These are phyloP conservation scores for Spatulosminthurus flaviceps DNA, from an alignment of 2,888 invertebrate species.

Conservation along the genomic window DNA sequence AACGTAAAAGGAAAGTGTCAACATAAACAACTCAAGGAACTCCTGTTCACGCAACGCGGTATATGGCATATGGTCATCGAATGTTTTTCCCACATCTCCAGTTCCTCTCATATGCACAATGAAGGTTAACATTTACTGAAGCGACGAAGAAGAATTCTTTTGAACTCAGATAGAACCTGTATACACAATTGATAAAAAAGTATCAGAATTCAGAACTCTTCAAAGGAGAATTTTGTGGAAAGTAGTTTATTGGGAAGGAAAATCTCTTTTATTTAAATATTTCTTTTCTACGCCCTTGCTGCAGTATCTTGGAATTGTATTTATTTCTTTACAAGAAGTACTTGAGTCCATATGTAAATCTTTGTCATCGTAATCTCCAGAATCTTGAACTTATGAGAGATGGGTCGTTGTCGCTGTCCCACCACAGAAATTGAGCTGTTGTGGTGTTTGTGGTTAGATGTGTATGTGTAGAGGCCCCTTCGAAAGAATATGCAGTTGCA, in stretches of 20 bases:
- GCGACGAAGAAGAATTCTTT: neutral
- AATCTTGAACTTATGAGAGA: neutral
- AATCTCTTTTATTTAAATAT: constrained; percentile 2
- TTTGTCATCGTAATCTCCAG: neutral
- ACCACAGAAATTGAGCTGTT: neutral
- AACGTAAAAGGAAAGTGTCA: neutral
- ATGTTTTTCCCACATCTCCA: neutral
- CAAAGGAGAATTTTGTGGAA: neutral
- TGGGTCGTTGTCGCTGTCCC: constrained; percentile 3
- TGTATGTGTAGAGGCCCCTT: neutral
- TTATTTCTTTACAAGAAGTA: neutral
- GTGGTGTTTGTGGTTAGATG: neutral
- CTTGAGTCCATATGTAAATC: neutral
- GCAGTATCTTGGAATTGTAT: neutral
- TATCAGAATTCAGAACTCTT: constrained; percentile 14
- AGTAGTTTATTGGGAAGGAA: neutral
- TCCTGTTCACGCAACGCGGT: neutral
- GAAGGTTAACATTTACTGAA: neutral
- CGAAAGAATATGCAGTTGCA: neutral
- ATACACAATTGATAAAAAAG: constrained; percentile 13
- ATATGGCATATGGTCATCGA: neutral
- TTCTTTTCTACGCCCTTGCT: neutral
- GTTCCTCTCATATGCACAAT: neutral
- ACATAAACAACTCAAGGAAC: neutral
- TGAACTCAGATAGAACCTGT: neutral